Evolutionary conservation across 2,797 vertebrate genomes (phyloP).

Genomic region (Limosa lapponica): DNA sequence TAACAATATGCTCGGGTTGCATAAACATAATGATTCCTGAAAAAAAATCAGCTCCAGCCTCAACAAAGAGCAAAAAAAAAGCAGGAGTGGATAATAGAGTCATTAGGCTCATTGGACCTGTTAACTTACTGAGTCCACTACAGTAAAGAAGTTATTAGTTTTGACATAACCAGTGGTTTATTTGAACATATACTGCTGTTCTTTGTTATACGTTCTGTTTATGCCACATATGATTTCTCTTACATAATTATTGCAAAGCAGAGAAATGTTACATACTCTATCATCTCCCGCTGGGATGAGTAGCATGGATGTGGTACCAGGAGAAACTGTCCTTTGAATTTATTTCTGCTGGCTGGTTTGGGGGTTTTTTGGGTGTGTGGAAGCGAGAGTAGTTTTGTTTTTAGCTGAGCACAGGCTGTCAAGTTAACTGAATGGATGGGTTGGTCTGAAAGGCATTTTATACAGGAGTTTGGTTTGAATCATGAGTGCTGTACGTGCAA

Average conservation of each 20-base stretch:
- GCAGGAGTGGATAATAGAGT: conserved; percentile 22
- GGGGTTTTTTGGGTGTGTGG: not conserved
- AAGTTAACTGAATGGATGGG: conserved; percentile 7
- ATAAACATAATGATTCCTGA: conserved; percentile 46
- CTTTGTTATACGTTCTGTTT: conserved; percentile 66
- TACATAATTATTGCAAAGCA: conserved; percentile 65
- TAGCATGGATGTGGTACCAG: conserved; percentile 44
- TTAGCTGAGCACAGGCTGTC: not conserved
- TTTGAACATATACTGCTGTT: conserved; percentile 68
- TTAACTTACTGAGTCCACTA: conserved; percentile 63
- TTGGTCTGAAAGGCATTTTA: conserved; percentile 45
- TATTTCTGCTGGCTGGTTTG: conserved; percentile 43
- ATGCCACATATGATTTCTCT: conserved; percentile 72
- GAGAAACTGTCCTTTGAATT: conserved; percentile 60
- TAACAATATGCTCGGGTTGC: conserved; percentile 62
- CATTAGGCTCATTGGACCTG: conserved; percentile 54
- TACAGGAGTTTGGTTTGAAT: conserved; percentile 43
- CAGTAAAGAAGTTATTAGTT: conserved; percentile 72
- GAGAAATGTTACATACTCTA: conserved; percentile 41
- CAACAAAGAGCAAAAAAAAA: not conserved
- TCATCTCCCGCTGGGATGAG: conserved; percentile 59
- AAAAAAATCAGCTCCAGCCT: conserved; percentile 8
- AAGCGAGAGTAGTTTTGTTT: conserved; percentile 28
- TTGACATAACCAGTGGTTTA: conserved; percentile 73
- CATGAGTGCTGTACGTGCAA: conserved; percentile 3